phyloP scores from a whole-genome alignment of 2,888 invertebrate species.

The Oligia fasciuncula region DNA sequence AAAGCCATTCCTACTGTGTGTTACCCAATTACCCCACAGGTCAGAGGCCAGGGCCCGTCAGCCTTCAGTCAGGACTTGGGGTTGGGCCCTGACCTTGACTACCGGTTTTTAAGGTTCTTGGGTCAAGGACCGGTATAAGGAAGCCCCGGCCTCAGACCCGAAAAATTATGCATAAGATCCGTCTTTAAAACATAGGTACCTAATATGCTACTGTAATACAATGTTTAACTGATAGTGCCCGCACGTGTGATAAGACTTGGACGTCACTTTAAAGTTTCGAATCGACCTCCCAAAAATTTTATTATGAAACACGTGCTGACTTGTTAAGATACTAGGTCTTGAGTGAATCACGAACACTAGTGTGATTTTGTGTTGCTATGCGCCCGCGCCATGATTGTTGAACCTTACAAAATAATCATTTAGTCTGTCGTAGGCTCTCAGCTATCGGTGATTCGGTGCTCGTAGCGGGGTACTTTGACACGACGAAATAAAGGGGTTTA shows the following conservation, averaged over 20 bases:
- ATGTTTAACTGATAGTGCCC: background rate
- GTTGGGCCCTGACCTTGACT: background rate
- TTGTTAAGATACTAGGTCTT: background rate
- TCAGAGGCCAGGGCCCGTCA: background rate
- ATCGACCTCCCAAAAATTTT: background rate
- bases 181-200: background rate
- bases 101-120: background rate
- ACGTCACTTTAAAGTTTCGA: slow-evolving; percentile 36
- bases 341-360: slow-evolving; percentile 32
- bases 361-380: slow-evolving; percentile 39
- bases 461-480: background rate
- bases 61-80: background rate
- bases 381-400: slow-evolving; percentile 8
- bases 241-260: slow-evolving; percentile 24
- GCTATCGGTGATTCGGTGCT: background rate
- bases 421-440: slow-evolving; percentile 1
- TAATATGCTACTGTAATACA: background rate
- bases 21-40: background rate
- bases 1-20: too few species aligned
- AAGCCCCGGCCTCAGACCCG: background rate
- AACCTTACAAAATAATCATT: slow-evolving; percentile 27
- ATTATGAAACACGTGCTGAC: slow-evolving; percentile 21
- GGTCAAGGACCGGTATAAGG: background rate
- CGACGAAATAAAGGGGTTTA: background rate
- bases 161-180: background rate